These are phyloP conservation scores for Corythornis cristatus DNA, from an alignment of 2,113 vertebrate species.

Conservation along the genomic window DNA sequence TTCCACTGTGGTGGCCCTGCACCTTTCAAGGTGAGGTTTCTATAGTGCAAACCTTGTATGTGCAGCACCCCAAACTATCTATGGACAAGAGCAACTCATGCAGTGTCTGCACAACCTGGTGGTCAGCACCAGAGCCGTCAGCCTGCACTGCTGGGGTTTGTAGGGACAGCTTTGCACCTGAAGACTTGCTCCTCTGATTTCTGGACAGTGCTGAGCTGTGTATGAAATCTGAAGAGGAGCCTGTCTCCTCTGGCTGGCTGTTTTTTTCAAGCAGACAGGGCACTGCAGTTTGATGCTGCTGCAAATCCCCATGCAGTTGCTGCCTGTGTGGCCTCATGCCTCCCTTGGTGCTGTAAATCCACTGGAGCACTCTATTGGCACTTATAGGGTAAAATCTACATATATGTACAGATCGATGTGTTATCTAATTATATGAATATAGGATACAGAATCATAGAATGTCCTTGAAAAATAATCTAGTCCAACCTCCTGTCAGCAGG, in stretches of 20 bases:
- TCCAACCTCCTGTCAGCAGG: too few relatives aligned
- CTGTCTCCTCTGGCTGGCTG: not conserved
- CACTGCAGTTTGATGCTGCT: too few relatives aligned
- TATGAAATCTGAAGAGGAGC: not conserved
- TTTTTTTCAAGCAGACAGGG: not conserved
- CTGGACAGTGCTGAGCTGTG: not conserved
- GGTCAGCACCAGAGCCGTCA: rapidly evolving
- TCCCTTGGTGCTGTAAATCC: too few relatives aligned
- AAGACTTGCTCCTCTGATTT: not conserved
- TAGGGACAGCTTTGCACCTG: not conserved
- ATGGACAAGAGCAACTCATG: not conserved
- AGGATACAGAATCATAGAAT: not conserved
- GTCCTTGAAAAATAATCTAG: too few relatives aligned
- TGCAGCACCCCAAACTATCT: rapidly evolving
- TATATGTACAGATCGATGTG: not conserved
- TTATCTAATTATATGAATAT: not conserved
- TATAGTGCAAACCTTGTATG: rapidly evolving
- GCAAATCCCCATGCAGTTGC: not conserved
- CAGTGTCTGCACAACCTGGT: rapidly evolving
- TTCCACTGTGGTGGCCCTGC: not conserved
- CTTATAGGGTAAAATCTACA: not conserved
- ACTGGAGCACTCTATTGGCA: too few relatives aligned
- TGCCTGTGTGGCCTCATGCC: rapidly evolving
- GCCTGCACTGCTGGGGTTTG: rapidly evolving
- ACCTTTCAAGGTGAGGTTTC: not conserved